A percentile compares a stretch with the other conserved stretches of the same genome.
These are phyloP conservation scores for Rotaria socialis DNA, from an alignment of 2,888 invertebrate genomes.

Conservation along the genomic window DNA sequence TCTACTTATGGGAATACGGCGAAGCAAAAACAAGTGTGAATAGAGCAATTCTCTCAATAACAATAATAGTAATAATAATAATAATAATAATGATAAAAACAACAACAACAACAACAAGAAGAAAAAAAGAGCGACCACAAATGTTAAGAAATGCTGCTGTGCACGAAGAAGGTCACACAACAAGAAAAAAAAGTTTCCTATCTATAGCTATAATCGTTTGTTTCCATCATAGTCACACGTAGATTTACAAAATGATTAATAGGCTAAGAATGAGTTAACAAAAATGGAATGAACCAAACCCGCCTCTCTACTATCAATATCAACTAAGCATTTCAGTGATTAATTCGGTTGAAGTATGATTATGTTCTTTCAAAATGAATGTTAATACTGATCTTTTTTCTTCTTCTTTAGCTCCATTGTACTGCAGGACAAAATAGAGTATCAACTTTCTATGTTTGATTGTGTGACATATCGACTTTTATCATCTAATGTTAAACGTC, in stretches of 20 bases:
- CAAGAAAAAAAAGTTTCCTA: neutral
- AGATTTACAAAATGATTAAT: neutral
- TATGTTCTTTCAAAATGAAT: neutral
- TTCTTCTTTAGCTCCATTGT: neutral
- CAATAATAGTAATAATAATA: neutral
- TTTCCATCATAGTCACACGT: neutral
- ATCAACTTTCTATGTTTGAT: neutral
- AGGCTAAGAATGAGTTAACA: neutral
- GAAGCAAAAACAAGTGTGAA: neutral
- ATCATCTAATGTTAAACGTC: neutral
- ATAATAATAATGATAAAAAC: neutral
- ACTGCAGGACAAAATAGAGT: neutral
- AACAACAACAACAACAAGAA: neutral
- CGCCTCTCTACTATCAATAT: neutral
- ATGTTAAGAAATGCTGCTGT: neutral
- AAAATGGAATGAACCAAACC: neutral
- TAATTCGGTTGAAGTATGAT: neutral
- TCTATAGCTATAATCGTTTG: neutral
- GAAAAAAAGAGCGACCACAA: neutral
- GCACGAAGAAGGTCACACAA: neutral
- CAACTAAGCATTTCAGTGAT: neutral
- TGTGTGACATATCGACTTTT: neutral
- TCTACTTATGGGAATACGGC: neutral
- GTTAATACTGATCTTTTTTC: neutral
- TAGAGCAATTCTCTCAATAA: neutral